Percentiles rank a stretch among this genome's conserved stretches.
Conservation (phyloP, 2,888 invertebrate species). For the Spatulosminthurus flaviceps region DNA sequence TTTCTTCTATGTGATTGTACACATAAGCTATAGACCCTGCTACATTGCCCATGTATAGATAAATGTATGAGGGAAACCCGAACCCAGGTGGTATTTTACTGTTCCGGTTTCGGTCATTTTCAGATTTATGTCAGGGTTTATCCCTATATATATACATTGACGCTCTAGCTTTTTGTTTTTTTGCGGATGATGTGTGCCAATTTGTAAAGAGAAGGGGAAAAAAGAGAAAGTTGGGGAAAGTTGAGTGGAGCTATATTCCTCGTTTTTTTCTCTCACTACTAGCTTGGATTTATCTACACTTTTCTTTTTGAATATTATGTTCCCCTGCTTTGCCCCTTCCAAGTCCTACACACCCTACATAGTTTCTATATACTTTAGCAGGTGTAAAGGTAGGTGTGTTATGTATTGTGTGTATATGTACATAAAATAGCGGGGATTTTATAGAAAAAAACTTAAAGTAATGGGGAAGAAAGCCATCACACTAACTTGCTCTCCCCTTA, state of each 20-base stretch:
- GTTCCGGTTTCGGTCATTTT: slow-evolving; percentile 12
- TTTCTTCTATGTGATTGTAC: neutral
- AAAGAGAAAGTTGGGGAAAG: slow-evolving; percentile 18
- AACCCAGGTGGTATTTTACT: slow-evolving; percentile 13
- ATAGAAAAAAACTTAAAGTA: neutral
- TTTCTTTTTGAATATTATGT: too few species aligned
- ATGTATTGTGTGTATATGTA: too few species aligned
- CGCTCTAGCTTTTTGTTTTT: slow-evolving; percentile 5
- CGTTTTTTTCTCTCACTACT: too few species aligned
- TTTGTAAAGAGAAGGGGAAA: neutral
- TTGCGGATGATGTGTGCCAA: neutral
- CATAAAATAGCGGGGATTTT: too few species aligned
- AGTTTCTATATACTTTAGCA: too few species aligned
- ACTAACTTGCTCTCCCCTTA: neutral
- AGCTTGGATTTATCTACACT: too few species aligned
- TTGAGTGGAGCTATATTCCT: neutral
- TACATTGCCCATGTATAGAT: too few species aligned
- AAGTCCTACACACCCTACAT: too few species aligned
- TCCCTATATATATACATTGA: neutral
- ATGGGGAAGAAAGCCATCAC: neutral
- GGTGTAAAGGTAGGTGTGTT: too few species aligned
- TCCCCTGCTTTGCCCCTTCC: too few species aligned
- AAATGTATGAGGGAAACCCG: too few species aligned
- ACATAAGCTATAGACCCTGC: too few species aligned
- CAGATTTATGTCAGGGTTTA: slow-evolving; percentile 12